Evolutionary conservation across 2,888 invertebrate species (phyloP), one percentile per base, ranked within the genome.

Genomic region (Zygaena filipendulae): DNA sequence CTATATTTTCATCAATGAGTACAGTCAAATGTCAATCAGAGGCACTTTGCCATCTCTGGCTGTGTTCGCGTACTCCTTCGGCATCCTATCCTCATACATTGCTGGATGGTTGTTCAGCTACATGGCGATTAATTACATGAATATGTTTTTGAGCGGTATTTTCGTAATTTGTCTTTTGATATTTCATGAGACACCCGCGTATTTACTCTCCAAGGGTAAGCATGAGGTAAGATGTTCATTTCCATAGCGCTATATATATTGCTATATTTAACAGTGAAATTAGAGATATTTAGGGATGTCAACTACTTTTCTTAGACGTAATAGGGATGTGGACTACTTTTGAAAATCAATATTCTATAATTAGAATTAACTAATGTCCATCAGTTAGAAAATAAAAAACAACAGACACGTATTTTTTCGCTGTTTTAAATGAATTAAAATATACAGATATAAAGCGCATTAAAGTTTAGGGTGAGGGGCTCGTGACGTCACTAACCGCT

Each of bases 1-100:
- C 1, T 74, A 85, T 0, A 56, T 83, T 5, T 82, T 70, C 48
- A 53, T 79, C 2, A 59, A 69, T 1, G 88, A 88, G 48, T 82
- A 84, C 23, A 42, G 40, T 4, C 44, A 53, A 3, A 25, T 29
- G 1, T 36, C 39, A 2, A 28, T 50, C 3, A 38, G 46, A 23
- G 59, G 57, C 0, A 32, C 46, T n/a, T 27, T 49, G 1, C 23
- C 43, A 0, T 27, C 44, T 2, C 10, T 43, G 0, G 3, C 36
- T 2, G 6, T 26, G 1, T 36, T 50, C 13, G 18, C 43, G 3
- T 56, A 38, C 24, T 49, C 45, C 26, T 3, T 45, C 1, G 59
- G 59, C 2, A 24, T 40, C 0, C 36, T 59, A 2, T 4, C 33
- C 0, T 55, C 60, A 0, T 59, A 57, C 11, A 3, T 43, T 0